Evolutionary conservation across 2,797 vertebrate species (phyloP), one percentile per base, ranked within the genome.

Genomic region (Acropternis orthonyx): DNA sequence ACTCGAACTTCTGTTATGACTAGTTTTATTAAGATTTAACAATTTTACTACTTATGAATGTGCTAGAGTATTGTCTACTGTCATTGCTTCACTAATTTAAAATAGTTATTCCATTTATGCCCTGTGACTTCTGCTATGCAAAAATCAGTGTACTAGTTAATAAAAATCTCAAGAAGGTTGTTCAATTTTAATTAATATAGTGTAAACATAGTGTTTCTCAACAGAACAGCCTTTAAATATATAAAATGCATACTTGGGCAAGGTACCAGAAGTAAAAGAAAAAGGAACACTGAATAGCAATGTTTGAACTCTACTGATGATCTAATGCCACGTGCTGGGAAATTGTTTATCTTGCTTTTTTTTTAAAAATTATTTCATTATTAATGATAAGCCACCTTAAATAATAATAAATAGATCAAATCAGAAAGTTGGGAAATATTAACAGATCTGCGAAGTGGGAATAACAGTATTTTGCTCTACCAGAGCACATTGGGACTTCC

Each of bases 21-120:
- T 78, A 86, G 72, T 96, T 97, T 93, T 95, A 97, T 96, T 97
- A 97, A 80, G 79, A 93, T 96, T 97, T 97, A 97, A 97, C 96
- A 96, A 94, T 96, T 97, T 95, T 97, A 93, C 92, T 88, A 65
- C 89, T 95, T 39, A 23, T 8, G 48, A 95, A 85, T 62, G 71
- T 32, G 68, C 75, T 59, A 46, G 69, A 85, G 49, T 44, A 74
- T 51, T 91, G 89, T 81, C 93, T 95, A 24, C 85, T 95, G 88
- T 88, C 89, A 90, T 62, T 89, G 85, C 77, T 95, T 90, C 77
- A 88, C 89, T 80, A 92, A 96, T 96, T 97, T 96, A 93, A 97
- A 97, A 97, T 93, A 32, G 91, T 96, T 96, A 96, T 96, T 80
- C 78, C 97, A 94, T 89, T 96, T 94, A 97, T 89, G 82, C 19